Conservation (phyloP, 1,140 invertebrate species). For the Nymphalis io region DNA sequence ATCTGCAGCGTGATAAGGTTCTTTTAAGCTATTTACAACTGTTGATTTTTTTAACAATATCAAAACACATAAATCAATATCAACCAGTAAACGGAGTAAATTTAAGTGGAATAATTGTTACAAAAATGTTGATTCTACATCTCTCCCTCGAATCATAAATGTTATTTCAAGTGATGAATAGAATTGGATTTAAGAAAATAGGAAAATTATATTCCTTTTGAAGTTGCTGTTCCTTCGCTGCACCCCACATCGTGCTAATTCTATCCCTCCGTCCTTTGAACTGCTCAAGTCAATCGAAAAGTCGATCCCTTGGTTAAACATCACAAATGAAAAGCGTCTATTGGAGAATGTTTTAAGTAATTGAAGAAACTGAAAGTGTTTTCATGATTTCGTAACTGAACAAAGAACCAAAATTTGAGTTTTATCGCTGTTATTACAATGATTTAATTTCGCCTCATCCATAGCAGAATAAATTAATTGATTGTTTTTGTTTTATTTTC, state of each 20-base stretch:
- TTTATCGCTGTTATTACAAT: conserved; percentile 33
- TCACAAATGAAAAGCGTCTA: conserved; percentile 74
- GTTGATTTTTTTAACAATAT: too few relatives aligned
- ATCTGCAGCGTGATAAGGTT: too few relatives aligned
- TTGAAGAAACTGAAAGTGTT: conserved; percentile 74
- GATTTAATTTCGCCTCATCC: conserved; percentile 16
- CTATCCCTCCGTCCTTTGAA: conserved; percentile 72
- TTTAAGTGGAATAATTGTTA: neutral
- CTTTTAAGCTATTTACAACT: too few relatives aligned
- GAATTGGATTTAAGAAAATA: conserved; percentile 65
- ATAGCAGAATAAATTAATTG: conserved; percentile 24
- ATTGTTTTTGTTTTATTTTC: conserved; percentile 33
- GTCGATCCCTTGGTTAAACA: conserved; percentile 77
- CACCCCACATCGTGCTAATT: conserved; percentile 73
- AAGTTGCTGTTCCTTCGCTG: conserved; percentile 62
- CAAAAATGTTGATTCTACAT: neutral
- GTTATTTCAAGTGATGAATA: conserved; percentile 40
- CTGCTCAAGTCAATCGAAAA: conserved; percentile 76
- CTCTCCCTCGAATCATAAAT: conserved; percentile 32
- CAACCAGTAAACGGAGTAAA: neutral
- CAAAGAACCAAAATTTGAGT: conserved; percentile 54
- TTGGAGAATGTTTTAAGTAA: conserved; percentile 75
- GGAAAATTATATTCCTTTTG: conserved; percentile 68
- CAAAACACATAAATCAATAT: too few relatives aligned
- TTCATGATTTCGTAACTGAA: conserved; percentile 56